phyloP scores from a whole-genome alignment of 2,888 invertebrate genomes.

The Drosophila eohydei region DNA sequence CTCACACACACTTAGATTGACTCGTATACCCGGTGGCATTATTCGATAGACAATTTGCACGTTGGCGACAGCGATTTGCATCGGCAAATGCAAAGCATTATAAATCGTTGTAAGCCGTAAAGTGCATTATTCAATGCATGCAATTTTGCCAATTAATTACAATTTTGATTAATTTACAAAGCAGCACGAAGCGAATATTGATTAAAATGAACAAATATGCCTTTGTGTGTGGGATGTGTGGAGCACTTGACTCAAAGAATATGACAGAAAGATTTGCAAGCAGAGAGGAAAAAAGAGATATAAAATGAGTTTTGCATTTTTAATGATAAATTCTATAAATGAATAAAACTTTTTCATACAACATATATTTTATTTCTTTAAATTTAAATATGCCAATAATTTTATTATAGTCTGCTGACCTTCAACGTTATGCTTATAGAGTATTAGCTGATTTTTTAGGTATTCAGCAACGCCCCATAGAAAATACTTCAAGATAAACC shows the following conservation, averaged over 20 bases:
- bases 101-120: constrained; percentile 66
- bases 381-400: no score
- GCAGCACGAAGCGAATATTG: constrained; percentile 68
- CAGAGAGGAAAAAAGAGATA: not conserved
- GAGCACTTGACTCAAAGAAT: constrained; percentile 18
- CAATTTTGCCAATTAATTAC: constrained; percentile 76
- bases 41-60: constrained; percentile 67
- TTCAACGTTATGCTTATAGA: constrained; percentile 31
- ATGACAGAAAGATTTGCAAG: not conserved
- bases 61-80: constrained; percentile 75
- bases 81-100: constrained; percentile 56
- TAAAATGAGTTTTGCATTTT: not conserved
- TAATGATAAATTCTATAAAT: not conserved
- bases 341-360: not conserved
- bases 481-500: constrained; percentile 31
- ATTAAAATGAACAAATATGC: constrained; percentile 44
- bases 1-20: constrained; percentile 9
- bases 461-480: constrained; percentile 41
- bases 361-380: not conserved
- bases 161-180: constrained; percentile 67
- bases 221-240: constrained; percentile 21
- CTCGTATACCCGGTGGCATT: constrained; percentile 54
- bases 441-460: constrained; percentile 26
- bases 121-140: constrained; percentile 74
- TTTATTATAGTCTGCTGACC: constrained; percentile 15